Evolutionary conservation across 2,113 vertebrate species (phyloP).

Genomic region (Dasypus novemcinctus): DNA sequence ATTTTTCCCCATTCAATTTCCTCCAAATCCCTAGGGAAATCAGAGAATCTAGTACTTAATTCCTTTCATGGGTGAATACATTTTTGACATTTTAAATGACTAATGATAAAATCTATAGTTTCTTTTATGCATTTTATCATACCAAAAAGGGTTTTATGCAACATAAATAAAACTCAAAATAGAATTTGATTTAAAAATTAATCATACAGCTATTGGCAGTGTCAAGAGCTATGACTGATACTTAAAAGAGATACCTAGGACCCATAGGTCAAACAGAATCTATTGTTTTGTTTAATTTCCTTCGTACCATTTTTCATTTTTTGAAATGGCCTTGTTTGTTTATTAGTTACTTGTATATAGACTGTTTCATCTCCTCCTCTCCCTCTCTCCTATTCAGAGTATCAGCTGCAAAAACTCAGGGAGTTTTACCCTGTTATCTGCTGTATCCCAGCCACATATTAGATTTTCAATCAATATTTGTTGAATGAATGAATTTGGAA

Average conservation of each 20-base stretch:
- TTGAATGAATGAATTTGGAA: not conserved
- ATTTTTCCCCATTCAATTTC: conserved; percentile 64
- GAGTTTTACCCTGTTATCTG: not conserved
- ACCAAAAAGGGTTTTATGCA: not conserved
- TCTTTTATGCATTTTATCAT: conserved; percentile 24
- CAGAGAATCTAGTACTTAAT: not conserved
- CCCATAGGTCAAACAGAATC: not conserved
- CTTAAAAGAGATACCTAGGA: not conserved
- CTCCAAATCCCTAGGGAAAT: conserved; percentile 61
- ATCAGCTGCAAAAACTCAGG: not conserved
- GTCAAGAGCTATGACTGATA: not conserved
- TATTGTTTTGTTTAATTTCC: not conserved
- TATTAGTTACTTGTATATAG: not conserved
- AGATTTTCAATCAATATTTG: not conserved
- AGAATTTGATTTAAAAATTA: conserved; percentile 15
- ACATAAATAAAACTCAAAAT: conserved; percentile 25
- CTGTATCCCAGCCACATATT: not conserved
- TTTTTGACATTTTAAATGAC: conserved; percentile 40
- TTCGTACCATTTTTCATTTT: not conserved
- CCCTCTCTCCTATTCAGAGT: not conserved
- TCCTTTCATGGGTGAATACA: conserved; percentile 9
- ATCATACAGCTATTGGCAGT: not conserved
- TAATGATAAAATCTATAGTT: not conserved
- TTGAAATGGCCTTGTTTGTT: not conserved
- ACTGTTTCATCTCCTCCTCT: not conserved